Base-by-base conservation (phyloP, 2,888 invertebrate genomes). In the Eilema sororculum region DNA sequence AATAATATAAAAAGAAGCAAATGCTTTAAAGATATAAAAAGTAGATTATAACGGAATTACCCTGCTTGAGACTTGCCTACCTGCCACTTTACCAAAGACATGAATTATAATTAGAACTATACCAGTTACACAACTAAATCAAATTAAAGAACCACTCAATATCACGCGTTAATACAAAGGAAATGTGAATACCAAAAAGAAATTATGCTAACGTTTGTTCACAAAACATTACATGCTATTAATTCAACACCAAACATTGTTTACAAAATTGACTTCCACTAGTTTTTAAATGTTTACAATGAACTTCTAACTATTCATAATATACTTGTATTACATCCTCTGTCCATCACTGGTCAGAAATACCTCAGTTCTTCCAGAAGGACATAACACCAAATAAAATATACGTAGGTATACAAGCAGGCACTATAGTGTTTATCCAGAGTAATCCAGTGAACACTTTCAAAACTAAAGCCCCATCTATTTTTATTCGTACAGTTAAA, bases 401-500 rank as follows among this genome's bases (percentile, higher is more conserved):
- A 12, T 37, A 37, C 2, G 4, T 41, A 41, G 16, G 0, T 41
- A 41, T 37, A 37, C 33, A 41, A 13, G 0, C 13, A 24, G 13
- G 13, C 22, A 20, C 10, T 25, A 25, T 25, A 64, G 28, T 64
- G 67, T 67, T 28, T 37, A 60, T n/a, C n/a, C 66, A 65, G 67
- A 12, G 66, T 80, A 76, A 81, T 65, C 73, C 71, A 73, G 77
- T 78, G 72, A 77, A 75, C 72, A 77, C 83, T 77, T 78, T 78
- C 68, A 81, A 69, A 79, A 79, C 84, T 78, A 77, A 83, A 76
- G 76, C 74, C 59, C 66, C 60, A n/a, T 28, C 66, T 72, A 67
- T 79, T 77, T 74, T 76, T 68, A 66, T 80, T 73, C 69, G 58
- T 58, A 67, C 67, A 59, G 73, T 76, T 84, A 77, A 78, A 84